phyloP scores from a whole-genome alignment of 2,113 vertebrate genomes.

The Crypturellus undulatus region DNA sequence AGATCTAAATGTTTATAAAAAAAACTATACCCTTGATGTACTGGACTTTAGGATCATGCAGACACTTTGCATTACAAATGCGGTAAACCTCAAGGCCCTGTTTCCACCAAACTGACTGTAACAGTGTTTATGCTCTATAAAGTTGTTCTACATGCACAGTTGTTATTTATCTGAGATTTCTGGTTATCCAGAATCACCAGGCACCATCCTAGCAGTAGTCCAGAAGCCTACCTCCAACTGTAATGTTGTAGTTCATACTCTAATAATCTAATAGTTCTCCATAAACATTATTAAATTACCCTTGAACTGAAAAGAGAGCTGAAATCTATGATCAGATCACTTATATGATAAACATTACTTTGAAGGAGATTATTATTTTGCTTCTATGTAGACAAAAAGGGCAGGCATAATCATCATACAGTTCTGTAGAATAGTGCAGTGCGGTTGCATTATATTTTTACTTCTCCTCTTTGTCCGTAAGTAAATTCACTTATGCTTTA shows the following conservation, averaged over 20 bases:
- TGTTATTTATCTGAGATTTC: too few relatives aligned
- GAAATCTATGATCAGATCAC: slow-evolving; percentile 43
- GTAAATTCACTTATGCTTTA: background rate
- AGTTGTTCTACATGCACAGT: background rate
- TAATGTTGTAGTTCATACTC: background rate
- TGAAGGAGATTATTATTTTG: slow-evolving; percentile 41
- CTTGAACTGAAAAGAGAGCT: slow-evolving; percentile 41
- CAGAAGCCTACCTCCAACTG: background rate
- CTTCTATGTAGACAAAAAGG: background rate
- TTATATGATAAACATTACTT: slow-evolving; percentile 60
- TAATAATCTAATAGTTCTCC: background rate
- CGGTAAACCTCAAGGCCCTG: background rate
- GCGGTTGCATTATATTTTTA: slow-evolving; percentile 23
- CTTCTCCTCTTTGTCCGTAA: background rate
- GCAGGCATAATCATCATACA: background rate
- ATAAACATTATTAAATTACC: slow-evolving; percentile 64
- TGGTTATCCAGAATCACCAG: background rate
- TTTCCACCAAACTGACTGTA: background rate
- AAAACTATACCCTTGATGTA: background rate
- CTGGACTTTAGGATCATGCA: background rate
- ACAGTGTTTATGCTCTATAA: background rate
- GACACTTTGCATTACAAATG: background rate
- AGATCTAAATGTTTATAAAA: background rate
- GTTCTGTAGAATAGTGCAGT: background rate
- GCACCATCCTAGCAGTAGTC: background rate